These are phyloP conservation scores for Exocentrus adspersus DNA, from an alignment of 2,888 invertebrate genomes.

Conservation along the genomic window DNA sequence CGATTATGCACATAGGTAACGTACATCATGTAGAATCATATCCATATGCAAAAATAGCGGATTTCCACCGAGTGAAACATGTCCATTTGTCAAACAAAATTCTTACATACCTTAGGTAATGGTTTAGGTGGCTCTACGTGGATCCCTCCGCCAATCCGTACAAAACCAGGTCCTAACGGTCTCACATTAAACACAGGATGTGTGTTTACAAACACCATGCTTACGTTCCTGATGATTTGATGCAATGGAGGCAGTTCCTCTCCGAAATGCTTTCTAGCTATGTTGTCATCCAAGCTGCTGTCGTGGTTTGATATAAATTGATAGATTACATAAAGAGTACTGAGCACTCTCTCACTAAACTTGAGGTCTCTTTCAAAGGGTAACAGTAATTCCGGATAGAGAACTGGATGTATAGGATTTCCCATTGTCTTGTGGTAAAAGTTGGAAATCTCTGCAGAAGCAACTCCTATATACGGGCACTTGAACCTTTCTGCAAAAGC, in stretches of 20 bases:
- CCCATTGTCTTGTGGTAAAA: slow-evolving; percentile 40
- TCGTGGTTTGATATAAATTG: slow-evolving; percentile 16
- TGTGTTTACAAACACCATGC: slow-evolving; percentile 61
- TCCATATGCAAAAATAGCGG: too few relatives aligned
- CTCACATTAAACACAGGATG: slow-evolving; percentile 59
- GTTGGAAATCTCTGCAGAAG: slow-evolving; percentile 38
- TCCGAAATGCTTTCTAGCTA: slow-evolving; percentile 45
- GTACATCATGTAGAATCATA: too few relatives aligned
- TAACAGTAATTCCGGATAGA: slow-evolving; percentile 42
- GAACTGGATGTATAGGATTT: slow-evolving; percentile 41
- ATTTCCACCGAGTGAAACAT: too few relatives aligned
- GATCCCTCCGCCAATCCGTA: slow-evolving; percentile 62
- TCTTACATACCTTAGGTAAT: slow-evolving; percentile 57
- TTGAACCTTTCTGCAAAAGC: slow-evolving; percentile 47
- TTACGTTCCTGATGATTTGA: slow-evolving; percentile 51
- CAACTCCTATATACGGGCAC: slow-evolving; percentile 43
- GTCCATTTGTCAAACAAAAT: too few relatives aligned
- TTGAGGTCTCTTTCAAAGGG: slow-evolving; percentile 50
- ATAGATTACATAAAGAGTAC: slow-evolving; percentile 34
- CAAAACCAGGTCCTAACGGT: slow-evolving; percentile 60
- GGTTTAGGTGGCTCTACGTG: slow-evolving; percentile 60
- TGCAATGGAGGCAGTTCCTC: slow-evolving; percentile 33
- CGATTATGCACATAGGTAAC: too few relatives aligned
- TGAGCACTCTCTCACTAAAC: slow-evolving; percentile 55
- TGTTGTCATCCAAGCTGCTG: slow-evolving; percentile 32